Percentiles rank a stretch among this genome's conserved stretches.
Conservation (phyloP, 1,140 invertebrate species). For the Coelopa frigida region DNA sequence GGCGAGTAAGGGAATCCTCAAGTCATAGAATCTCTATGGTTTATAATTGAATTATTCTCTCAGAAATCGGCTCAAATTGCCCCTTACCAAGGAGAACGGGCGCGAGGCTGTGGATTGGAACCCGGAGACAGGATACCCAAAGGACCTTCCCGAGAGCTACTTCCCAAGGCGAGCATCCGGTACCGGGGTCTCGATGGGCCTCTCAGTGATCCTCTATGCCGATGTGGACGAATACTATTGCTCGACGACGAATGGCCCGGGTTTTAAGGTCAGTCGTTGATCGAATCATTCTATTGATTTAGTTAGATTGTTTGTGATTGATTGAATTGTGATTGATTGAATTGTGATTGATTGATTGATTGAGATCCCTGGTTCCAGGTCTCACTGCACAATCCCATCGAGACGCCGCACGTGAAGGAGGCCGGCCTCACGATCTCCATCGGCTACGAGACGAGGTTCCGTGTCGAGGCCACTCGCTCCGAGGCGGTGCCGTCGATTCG, state of each 20-base stretch:
- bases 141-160: constrained; percentile 47
- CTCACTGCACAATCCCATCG: constrained; percentile 63
- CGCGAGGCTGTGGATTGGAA: constrained; percentile 57
- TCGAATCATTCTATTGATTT: not conserved
- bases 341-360: not conserved
- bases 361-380: constrained; percentile 50
- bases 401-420: constrained; percentile 66
- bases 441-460: constrained; percentile 58
- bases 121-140: constrained; percentile 60
- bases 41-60: no score
- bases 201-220: constrained; percentile 62
- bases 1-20: constrained; percentile 36
- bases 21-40: not conserved
- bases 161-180: constrained; percentile 54
- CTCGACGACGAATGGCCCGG: constrained; percentile 65
- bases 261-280: constrained; percentile 56
- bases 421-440: constrained; percentile 59
- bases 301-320: not conserved
- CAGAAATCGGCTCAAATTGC: no score
- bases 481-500: constrained; percentile 53
- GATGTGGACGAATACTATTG: constrained; percentile 68
- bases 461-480: constrained; percentile 56
- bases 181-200: constrained; percentile 59
- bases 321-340: no score
- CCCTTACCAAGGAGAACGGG: constrained; percentile 10